Evolutionary conservation across 2,113 vertebrate genomes (phyloP).

Genomic region (Lucifuga dentata): DNA sequence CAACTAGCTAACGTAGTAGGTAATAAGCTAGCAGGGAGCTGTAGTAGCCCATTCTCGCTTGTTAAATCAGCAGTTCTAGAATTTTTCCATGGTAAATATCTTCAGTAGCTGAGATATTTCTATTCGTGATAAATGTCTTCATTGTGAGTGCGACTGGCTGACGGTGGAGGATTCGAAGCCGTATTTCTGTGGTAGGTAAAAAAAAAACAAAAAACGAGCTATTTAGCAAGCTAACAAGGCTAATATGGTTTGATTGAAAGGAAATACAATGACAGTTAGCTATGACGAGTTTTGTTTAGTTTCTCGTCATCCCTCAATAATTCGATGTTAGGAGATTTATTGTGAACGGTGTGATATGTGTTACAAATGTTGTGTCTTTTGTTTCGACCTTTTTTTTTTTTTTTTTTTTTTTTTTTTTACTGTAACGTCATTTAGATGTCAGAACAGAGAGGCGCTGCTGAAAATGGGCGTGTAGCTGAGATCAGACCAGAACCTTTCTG

Average conservation of each 20-base stretch:
- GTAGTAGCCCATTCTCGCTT: slow-evolving; percentile 18
- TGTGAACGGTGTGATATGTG: background rate
- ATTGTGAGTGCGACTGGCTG: slow-evolving; percentile 34
- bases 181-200: slow-evolving; percentile 63
- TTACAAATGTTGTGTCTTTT: background rate
- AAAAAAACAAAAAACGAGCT: background rate
- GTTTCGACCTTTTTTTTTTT: slow-evolving; percentile 35
- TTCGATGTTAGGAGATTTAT: background rate
- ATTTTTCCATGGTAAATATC: slow-evolving; percentile 2
- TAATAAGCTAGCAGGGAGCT: slow-evolving; percentile 52
- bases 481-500: background rate
- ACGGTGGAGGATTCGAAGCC: slow-evolving; percentile 56
- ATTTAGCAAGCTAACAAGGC: slow-evolving; percentile 21
- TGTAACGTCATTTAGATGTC: background rate
- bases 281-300: background rate
- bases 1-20: slow-evolving; percentile 46
- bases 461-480: slow-evolving; percentile 42
- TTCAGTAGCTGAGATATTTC: background rate
- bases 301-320: no score
- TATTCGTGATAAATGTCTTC: slow-evolving; percentile 32
- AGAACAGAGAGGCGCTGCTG: slow-evolving; percentile 2
- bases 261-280: background rate
- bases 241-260: slow-evolving; percentile 17
- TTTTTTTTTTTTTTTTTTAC: no score
- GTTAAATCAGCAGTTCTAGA: background rate